Evolutionary conservation across 2,888 invertebrate genomes (phyloP).

Genomic region (Isoperla grammatica): DNA sequence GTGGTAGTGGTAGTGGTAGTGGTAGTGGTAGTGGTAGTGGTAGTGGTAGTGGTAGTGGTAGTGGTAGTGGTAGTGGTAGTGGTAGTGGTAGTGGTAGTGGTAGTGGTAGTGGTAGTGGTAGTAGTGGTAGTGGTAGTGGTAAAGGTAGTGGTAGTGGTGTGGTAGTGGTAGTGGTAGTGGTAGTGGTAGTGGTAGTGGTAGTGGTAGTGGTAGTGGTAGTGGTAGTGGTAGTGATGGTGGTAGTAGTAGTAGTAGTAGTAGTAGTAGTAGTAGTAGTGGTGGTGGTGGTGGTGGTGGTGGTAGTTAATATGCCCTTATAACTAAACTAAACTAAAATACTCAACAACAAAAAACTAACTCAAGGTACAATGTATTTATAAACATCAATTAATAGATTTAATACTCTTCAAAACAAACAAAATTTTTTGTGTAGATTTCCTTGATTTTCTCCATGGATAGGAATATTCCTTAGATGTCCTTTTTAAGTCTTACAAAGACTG

Average conservation of each 20-base stretch:
- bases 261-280: constrained; percentile 2
- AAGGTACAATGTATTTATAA: too few species aligned
- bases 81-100: neutral
- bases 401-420: too few species aligned
- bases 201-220: neutral
- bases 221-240: neutral
- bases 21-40: neutral
- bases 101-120: neutral
- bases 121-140: neutral
- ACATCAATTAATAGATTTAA: too few species aligned
- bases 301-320: too few species aligned
- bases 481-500: too few species aligned
- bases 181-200: neutral
- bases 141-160: too few species aligned
- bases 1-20: neutral
- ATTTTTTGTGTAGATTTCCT: too few species aligned
- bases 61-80: neutral
- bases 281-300: neutral
- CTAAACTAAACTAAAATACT: too few species aligned
- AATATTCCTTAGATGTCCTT: too few species aligned
- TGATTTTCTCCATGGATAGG: too few species aligned
- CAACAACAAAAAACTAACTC: too few species aligned
- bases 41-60: neutral
- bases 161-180: too few species aligned
- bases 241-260: neutral